Percentiles rank a stretch among this genome's conserved stretches.
Conservation (phyloP, 2,113 vertebrate species). For the Microcebus ravelobensis region DNA sequence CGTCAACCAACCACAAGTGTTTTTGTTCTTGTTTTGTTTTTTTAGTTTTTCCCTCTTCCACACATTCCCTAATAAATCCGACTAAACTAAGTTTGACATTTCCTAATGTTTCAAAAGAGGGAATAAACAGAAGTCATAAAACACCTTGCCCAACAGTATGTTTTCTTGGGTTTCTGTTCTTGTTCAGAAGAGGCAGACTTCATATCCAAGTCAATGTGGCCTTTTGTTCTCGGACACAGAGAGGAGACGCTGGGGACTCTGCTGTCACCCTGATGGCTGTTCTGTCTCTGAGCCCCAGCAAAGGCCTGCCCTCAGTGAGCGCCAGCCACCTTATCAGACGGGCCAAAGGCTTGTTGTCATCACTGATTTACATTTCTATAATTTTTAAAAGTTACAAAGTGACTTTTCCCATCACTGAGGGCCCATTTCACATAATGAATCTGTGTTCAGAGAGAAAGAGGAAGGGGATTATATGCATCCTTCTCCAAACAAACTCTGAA, state of each 20-base stretch:
- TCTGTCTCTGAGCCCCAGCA: background rate
- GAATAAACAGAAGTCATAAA: background rate
- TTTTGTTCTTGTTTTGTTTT: background rate
- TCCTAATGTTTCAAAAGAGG: constrained; percentile 15
- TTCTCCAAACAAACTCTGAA: background rate
- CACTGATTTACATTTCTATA: background rate
- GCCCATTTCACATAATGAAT: background rate
- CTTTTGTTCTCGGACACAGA: background rate
- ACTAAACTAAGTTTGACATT: background rate
- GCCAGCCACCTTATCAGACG: background rate
- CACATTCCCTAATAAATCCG: background rate
- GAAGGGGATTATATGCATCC: background rate
- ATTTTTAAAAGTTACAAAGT: background rate
- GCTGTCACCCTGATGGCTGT: background rate
- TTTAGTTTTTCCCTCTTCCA: background rate
- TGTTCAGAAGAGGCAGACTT: background rate
- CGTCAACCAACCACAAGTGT: background rate
- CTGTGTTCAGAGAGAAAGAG: background rate
- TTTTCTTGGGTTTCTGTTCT: background rate
- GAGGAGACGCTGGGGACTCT: background rate
- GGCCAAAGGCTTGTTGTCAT: background rate
- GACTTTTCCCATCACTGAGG: background rate
- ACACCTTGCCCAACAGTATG: background rate
- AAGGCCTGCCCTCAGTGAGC: background rate
- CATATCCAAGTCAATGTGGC: background rate